Evolutionary conservation across 2,113 vertebrate genomes (phyloP).

Genomic region (Sebastes fasciatus): DNA sequence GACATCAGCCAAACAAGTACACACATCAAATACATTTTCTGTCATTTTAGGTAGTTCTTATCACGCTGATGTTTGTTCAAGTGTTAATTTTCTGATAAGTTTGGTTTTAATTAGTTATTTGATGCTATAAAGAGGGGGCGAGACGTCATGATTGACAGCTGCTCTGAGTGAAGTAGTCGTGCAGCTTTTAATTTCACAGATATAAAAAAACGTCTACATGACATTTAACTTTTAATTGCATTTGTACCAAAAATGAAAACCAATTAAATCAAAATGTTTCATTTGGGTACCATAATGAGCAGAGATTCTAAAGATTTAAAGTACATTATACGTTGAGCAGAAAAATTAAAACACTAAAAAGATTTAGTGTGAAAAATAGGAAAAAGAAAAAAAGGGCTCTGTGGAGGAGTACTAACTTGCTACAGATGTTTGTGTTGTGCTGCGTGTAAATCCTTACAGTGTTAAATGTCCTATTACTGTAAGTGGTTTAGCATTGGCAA

Average conservation of each 20-base stretch:
- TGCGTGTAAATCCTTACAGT: not conserved
- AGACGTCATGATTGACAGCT: too few species aligned
- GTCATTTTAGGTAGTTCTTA: too few species aligned
- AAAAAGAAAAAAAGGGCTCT: not conserved
- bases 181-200: not conserved
- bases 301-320: not conserved
- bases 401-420: not conserved
- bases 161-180: too few species aligned
- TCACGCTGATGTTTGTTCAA: too few species aligned
- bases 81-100: too few species aligned
- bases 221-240: too few species aligned
- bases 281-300: not conserved
- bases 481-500: not conserved
- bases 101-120: too few species aligned
- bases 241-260: not conserved
- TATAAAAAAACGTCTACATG: not conserved
- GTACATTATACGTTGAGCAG: not conserved
- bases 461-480: not conserved
- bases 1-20: too few species aligned
- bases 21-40: too few species aligned
- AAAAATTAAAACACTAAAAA: not conserved
- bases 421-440: not conserved
- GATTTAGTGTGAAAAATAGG: not conserved
- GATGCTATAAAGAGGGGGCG: too few species aligned
- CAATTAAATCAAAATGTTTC: not conserved